A percentile compares a stretch with the other conserved stretches of the same genome.
Conservation (phyloP, 2,888 invertebrate genomes). For the Coleophora flavipennella region DNA sequence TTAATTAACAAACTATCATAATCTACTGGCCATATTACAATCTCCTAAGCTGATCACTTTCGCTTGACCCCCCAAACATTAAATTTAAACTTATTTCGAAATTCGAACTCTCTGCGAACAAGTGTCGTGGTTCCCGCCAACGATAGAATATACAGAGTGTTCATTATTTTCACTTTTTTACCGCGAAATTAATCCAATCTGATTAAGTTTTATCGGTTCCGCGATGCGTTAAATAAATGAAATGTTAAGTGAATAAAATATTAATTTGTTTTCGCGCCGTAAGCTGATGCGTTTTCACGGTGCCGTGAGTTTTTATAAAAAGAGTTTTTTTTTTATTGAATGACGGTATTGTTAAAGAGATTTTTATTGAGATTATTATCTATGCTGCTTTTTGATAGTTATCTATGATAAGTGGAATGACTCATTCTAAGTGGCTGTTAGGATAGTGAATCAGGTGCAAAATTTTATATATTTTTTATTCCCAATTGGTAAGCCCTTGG, state of each 20-base stretch:
- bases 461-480: too few species aligned
- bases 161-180: slow-evolving; percentile 42
- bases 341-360: too few species aligned
- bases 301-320: slow-evolving; percentile 33
- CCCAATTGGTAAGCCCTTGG: too few species aligned
- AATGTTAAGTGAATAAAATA: slow-evolving; percentile 18
- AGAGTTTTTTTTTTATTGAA: slow-evolving; percentile 23
- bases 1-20: too few species aligned
- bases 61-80: not conserved
- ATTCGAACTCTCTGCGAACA: slow-evolving; percentile 20
- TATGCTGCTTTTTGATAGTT: too few species aligned
- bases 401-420: too few species aligned
- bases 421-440: too few species aligned
- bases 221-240: slow-evolving; percentile 23
- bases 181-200: slow-evolving; percentile 60
- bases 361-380: too few species aligned
- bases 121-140: slow-evolving; percentile 52
- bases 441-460: too few species aligned
- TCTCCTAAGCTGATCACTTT: not conserved
- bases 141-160: slow-evolving; percentile 23
- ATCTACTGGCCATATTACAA: not conserved
- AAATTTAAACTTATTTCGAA: too few species aligned
- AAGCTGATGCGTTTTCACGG: slow-evolving; percentile 62
- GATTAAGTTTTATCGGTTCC: slow-evolving; percentile 58
- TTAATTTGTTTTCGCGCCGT: slow-evolving; percentile 13